Evolutionary conservation across 2,888 invertebrate species (phyloP), one percentile per base, ranked within the genome.

Genomic region (Diachrysia chrysitis): DNA sequence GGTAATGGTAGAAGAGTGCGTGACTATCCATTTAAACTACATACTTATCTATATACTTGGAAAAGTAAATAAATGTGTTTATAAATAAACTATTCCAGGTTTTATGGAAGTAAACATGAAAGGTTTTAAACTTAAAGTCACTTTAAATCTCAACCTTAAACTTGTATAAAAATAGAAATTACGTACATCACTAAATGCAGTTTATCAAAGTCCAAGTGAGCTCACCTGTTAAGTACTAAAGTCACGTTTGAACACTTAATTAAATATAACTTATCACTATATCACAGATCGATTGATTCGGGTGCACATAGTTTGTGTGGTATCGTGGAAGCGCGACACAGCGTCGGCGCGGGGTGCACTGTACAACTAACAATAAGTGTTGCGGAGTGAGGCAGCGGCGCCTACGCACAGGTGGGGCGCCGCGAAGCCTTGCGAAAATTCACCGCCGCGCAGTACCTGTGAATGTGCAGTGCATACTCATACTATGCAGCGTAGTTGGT

Each of bases 401-500:
- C 91, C 90, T 85, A 86, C 92, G 92, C 90, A 86, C 87, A 83
- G 88, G 91, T 89, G 92, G 93, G 91, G 91, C 87, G 90, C 92
- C 85, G 87, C 85, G 86, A 90, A 95, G 94, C 94, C 94, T 95
- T 94, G 94, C 93, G 92, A 94, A 94, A 93, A 93, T 86, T 84
- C 86, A 83, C 83, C 82, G 83, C 73, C 74, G 73, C 73, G 68
- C 83, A 85, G 82, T 75, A 72, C 74, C 74, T 79, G 71, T 70
- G 29, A 42, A 17, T 53, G 21, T 53, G 21, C 25, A 54, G 25
- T 51, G 56, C 56, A 58, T 77, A 86, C 84, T 82, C 79, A 64
- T 70, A 66, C 68, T 81, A 69, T 58, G 61, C 32, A 63, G 63
- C 56, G 67, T 66, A 71, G 55, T 23, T 67, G 42, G 53, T 64